Evolutionary conservation across 1,140 invertebrate genomes (phyloP).

Genomic region (Magallana gigas): DNA sequence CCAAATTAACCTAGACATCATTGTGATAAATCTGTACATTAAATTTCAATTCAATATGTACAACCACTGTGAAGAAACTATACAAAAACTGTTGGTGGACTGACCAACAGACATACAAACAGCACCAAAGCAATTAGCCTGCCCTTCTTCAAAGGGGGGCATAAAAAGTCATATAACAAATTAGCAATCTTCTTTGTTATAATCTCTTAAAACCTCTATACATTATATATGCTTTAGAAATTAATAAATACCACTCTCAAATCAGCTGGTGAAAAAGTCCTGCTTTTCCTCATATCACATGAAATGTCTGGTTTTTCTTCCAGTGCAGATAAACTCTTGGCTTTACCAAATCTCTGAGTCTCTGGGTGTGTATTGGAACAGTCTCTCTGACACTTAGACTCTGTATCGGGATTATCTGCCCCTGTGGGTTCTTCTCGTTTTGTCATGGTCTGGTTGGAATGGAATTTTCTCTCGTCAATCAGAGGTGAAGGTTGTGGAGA

Average conservation of each 20-base stretch:
- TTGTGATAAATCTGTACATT: too few relatives aligned
- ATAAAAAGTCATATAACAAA: too few relatives aligned
- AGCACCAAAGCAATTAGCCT: too few relatives aligned
- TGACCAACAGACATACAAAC: too few relatives aligned
- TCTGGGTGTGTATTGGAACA: background rate
- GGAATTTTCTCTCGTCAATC: conserved; percentile 72
- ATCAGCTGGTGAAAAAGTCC: background rate
- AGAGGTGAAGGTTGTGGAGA: conserved; percentile 77
- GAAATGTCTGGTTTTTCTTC: background rate
- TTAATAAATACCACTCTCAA: background rate
- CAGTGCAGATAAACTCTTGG: conserved; percentile 11
- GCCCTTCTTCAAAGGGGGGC: too few relatives aligned
- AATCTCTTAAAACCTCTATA: too few relatives aligned
- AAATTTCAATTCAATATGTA: too few relatives aligned
- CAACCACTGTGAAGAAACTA: too few relatives aligned
- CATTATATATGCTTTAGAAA: too few relatives aligned
- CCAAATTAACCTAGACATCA: too few relatives aligned
- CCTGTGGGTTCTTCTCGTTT: conserved; percentile 70
- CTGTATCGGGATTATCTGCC: conserved; percentile 66
- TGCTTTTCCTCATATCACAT: conserved; percentile 31
- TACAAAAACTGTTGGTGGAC: too few relatives aligned
- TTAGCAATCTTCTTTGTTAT: too few relatives aligned
- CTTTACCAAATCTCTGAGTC: background rate
- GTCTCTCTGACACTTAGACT: conserved; percentile 15
- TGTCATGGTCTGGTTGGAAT: conserved; percentile 30